These are phyloP conservation scores for Zeugodacus cucurbitae DNA, from an alignment of 1,140 invertebrate genomes.

Conservation along the genomic window DNA sequence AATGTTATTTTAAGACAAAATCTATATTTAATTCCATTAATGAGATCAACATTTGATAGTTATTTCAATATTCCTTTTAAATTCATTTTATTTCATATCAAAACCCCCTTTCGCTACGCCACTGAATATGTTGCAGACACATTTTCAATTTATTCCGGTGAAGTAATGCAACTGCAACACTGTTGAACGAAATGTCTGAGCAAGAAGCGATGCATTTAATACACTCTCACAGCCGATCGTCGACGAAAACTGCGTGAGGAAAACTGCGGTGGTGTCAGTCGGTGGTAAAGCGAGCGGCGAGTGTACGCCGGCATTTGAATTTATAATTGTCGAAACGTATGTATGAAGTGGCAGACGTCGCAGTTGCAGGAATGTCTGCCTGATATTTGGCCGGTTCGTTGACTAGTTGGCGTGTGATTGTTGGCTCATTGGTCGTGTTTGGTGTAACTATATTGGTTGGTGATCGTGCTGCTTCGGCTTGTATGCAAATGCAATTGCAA, in stretches of 20 bases:
- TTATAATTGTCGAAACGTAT: neutral
- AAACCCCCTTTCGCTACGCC: neutral
- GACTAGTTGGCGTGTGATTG: conserved; percentile 18
- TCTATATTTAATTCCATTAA: no score
- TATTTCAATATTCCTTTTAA: no score
- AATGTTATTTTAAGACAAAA: no score
- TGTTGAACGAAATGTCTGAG: neutral
- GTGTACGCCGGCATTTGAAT: neutral
- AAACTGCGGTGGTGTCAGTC: neutral
- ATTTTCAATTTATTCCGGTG: neutral
- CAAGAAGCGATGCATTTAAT: neutral
- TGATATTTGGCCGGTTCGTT: conserved; percentile 22
- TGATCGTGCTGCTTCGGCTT: neutral
- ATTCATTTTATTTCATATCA: no score
- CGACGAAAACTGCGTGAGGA: neutral
- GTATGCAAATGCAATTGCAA: no score
- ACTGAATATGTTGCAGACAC: neutral
- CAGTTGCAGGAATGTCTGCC: neutral
- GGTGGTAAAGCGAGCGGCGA: no score
- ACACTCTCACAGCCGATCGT: neutral
- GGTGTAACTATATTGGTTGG: neutral
- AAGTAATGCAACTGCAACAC: neutral
- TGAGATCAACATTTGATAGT: no score
- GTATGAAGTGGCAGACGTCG: neutral
- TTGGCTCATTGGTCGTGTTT: neutral